These are phyloP conservation scores for Uropsilus gracilis DNA, from an alignment of 2,113 vertebrate genomes.

Conservation along the genomic window DNA sequence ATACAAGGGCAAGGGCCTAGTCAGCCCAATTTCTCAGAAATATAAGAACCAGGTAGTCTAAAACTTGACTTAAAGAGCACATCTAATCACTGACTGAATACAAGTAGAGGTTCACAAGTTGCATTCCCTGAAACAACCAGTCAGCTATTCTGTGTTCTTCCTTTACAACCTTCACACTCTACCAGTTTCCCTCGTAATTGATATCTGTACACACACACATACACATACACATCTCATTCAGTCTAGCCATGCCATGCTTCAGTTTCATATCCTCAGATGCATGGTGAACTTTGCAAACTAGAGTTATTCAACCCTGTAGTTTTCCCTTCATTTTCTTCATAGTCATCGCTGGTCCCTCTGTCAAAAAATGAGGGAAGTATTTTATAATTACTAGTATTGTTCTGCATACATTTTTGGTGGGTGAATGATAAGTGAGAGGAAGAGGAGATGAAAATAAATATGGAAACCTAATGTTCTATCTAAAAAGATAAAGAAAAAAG, in stretches of 20 bases:
- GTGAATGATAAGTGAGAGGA: background rate
- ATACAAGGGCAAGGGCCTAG: background rate
- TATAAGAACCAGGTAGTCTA: background rate
- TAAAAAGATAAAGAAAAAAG: background rate
- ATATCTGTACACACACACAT: background rate
- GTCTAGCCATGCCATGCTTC: background rate
- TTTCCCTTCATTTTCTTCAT: background rate
- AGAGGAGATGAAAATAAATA: background rate
- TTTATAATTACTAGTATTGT: slow-evolving; percentile 13
- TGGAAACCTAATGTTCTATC: background rate
- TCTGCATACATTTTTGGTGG: background rate
- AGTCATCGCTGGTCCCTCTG: background rate
- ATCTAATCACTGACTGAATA: background rate
- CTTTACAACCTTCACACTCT: background rate
- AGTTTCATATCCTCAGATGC: background rate
- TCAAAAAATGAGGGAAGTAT: slow-evolving; percentile 19
- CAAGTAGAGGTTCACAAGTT: background rate
- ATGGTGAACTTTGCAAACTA: slow-evolving; percentile 6
- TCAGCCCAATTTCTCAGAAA: background rate
- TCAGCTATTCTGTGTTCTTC: background rate
- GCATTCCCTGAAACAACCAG: background rate
- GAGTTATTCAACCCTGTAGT: background rate
- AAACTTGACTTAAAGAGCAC: background rate
- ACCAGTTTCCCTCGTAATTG: background rate
- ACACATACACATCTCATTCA: background rate